These are phyloP conservation scores for Sinopyrophorus schimmeli DNA, from an alignment of 2,888 invertebrate genomes.

Conservation along the genomic window DNA sequence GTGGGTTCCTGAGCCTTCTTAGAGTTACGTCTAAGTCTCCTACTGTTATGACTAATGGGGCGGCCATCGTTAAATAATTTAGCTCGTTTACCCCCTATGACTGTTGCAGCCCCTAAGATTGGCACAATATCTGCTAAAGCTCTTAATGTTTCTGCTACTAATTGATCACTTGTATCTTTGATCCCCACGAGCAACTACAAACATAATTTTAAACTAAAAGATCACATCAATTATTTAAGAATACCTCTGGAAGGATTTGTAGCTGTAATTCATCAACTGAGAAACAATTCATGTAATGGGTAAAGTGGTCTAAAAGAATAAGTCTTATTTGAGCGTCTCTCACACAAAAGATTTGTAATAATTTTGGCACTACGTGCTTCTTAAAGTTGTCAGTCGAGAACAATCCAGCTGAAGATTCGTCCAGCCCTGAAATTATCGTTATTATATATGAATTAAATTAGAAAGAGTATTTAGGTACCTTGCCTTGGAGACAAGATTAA, in stretches of 20 bases:
- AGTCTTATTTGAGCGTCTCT: constrained; percentile 82
- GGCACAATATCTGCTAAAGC: constrained; percentile 84
- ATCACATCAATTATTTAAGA: constrained; percentile 18
- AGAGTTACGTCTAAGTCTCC: constrained; percentile 28
- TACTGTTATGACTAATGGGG: constrained; percentile 58
- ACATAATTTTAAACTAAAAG: constrained; percentile 14
- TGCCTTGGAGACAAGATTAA: constrained; percentile 70
- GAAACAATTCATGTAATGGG: constrained; percentile 74
- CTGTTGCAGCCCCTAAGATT: constrained; percentile 80
- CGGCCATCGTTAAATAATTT: constrained; percentile 85
- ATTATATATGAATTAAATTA: background rate
- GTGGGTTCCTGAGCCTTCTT: constrained; percentile 23
- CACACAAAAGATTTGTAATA: constrained; percentile 81
- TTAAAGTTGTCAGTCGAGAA: constrained; percentile 72
- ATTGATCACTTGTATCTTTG: constrained; percentile 80
- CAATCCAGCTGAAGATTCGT: constrained; percentile 57
- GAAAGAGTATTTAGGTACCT: constrained; percentile 45
- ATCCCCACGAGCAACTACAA: constrained; percentile 80
- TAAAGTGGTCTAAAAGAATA: constrained; percentile 77
- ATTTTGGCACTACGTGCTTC: constrained; percentile 73
- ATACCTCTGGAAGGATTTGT: constrained; percentile 81
- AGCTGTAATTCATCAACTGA: constrained; percentile 74
- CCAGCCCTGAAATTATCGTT: constrained; percentile 38
- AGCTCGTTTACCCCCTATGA: constrained; percentile 80
- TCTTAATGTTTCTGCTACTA: constrained; percentile 80